These are phyloP conservation scores for Papilio polyxenes DNA, from an alignment of 1,140 invertebrate species.

Conservation along the genomic window DNA sequence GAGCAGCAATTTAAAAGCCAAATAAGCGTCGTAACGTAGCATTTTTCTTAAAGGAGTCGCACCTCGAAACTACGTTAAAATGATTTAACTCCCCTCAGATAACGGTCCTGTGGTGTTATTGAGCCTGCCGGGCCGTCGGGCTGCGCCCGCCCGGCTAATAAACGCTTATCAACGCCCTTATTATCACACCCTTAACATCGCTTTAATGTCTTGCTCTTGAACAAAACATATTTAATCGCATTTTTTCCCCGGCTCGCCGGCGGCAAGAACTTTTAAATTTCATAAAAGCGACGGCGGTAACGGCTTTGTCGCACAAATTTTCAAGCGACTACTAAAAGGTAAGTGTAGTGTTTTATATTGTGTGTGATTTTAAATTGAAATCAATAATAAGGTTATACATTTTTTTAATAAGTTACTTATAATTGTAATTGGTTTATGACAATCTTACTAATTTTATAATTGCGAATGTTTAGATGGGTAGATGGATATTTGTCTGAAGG, in stretches of 20 bases:
- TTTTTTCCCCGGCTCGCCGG: constrained; percentile 62
- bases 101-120: constrained; percentile 69
- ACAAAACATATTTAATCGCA: constrained; percentile 81
- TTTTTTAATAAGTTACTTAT: neutral
- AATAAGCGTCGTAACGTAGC: constrained; percentile 66
- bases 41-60: constrained; percentile 72
- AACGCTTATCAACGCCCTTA: constrained; percentile 79
- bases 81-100: constrained; percentile 79
- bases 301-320: constrained; percentile 27
- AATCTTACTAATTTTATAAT: too few relatives aligned
- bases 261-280: constrained; percentile 75
- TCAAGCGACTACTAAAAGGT: neutral
- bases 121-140: constrained; percentile 58
- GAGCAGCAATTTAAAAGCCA: constrained; percentile 64
- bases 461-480: too few relatives aligned
- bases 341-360: constrained; percentile 15
- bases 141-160: constrained; percentile 70
- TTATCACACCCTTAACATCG: constrained; percentile 81
- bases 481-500: too few relatives aligned
- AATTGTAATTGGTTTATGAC: neutral
- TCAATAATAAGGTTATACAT: neutral
- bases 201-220: constrained; percentile 80
- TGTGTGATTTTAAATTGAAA: neutral
- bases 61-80: constrained; percentile 75
- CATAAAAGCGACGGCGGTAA: constrained; percentile 57